Evolutionary conservation across 92 coral and sea anemone genomes (phyloP), one percentile per base, ranked within the genome.

Genomic region (Epizoanthus illoricatus): DNA sequence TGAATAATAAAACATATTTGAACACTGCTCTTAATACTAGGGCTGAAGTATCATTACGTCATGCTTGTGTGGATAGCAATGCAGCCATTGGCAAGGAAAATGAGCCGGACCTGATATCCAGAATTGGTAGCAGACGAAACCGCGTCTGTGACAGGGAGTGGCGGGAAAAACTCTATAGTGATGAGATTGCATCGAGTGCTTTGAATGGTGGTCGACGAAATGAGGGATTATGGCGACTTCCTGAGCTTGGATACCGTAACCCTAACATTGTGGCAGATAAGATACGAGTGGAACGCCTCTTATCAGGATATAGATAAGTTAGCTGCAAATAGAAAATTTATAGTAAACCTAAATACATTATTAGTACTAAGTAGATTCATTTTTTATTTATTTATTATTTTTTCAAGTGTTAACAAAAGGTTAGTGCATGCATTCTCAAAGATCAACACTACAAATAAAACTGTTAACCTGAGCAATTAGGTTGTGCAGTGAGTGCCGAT

Each of bases 171-270:
- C 85, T 84, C 12, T 70, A 64, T 15, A 79, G 74, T 63, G 87
- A 79, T 71, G 85, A 55, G 15, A 55, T 82, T 20, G 65, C 79
- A 15, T 64, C 81, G 28, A 65, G 56, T 54, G 62, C 75, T 24
- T 68, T 57, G 39, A 73, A 63, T 69, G 81, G 88, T 33, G 85
- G 71, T 5, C 89, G 83, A 85, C 52, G 85, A 85, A 78, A 63
- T 40, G 82, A 78, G 6, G 82, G 82, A 40, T 63, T 78, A 2
- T 62, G 82, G 82, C 82, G 82, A 58, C 76, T 86, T 18, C 92
- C 94, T 3, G 97, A 92, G 64, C 64, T 88, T 16, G 94, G 92
- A 60, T 85, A 85, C 28, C 81, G 97, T n/a, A 90, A 90, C 71
- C 88, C 88, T 17, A 92, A 90, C 71, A 69, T 90, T 83, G 84